These are phyloP conservation scores for Adela reaumurella DNA, from an alignment of 2,888 invertebrate species.

Conservation along the genomic window DNA sequence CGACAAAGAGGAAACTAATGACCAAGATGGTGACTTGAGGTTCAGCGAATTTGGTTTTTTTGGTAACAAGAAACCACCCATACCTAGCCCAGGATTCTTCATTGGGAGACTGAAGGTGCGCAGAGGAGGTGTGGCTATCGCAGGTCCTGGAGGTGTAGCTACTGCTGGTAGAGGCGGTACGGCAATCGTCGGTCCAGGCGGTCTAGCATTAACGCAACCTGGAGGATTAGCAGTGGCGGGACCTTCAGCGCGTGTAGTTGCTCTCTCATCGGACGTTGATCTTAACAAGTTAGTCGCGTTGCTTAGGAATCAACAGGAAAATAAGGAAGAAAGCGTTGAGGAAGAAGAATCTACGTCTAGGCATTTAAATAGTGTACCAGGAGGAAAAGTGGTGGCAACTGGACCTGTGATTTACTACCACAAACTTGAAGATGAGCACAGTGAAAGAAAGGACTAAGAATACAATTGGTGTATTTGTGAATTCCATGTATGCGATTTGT, in stretches of 20 bases:
- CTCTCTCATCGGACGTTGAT: constrained; percentile 61
- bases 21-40: constrained; percentile 24
- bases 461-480: too few species aligned
- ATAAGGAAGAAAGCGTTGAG: too few species aligned
- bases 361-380: constrained; percentile 49
- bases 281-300: constrained; percentile 50
- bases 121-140: constrained; percentile 75
- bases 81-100: constrained; percentile 60
- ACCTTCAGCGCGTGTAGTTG: constrained; percentile 67
- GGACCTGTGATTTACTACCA: constrained; percentile 72
- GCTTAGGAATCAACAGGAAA: constrained; percentile 15
- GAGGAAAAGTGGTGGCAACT: constrained; percentile 68
- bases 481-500: too few species aligned
- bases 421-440: constrained; percentile 8
- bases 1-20: constrained; percentile 21
- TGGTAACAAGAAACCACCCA: constrained; percentile 28
- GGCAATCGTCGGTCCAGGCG: constrained; percentile 76
- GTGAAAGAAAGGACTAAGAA: too few species aligned
- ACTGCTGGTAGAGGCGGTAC: constrained; percentile 77
- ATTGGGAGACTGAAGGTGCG: constrained; percentile 67
- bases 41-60: constrained; percentile 27
- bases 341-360: constrained; percentile 32
- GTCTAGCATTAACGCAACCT: constrained; percentile 71
- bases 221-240: constrained; percentile 74
- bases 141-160: constrained; percentile 78